phyloP scores from a whole-genome alignment of 2,113 vertebrate genomes.

The Tympanuchus pallidicinctus region DNA sequence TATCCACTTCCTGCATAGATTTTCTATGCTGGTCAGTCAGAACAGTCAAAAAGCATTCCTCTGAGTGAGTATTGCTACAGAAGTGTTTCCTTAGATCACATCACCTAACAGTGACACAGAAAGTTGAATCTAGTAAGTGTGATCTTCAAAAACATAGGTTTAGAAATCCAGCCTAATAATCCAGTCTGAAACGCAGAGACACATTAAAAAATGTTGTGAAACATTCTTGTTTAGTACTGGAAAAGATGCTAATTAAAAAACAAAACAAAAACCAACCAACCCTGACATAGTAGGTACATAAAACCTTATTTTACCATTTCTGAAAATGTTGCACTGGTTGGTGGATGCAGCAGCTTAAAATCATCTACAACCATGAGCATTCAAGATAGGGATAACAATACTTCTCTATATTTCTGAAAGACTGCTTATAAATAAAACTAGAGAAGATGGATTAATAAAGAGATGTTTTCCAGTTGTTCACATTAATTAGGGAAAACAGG shows the following conservation, averaged over 20 bases:
- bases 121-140: not conserved
- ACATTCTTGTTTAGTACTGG: not conserved
- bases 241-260: not conserved
- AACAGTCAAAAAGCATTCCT: not conserved
- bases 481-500: not conserved
- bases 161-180: not conserved
- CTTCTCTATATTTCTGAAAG: not conserved
- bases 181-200: not conserved
- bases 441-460: not conserved
- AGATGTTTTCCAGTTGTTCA: not conserved
- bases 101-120: not conserved
- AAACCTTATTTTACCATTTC: not conserved
- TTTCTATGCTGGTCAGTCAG: not conserved
- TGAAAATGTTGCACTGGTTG: not conserved
- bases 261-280: too few species aligned
- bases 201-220: not conserved
- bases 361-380: not conserved
- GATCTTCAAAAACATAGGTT: not conserved
- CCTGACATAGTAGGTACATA: not conserved
- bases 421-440: not conserved
- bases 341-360: not conserved
- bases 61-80: not conserved
- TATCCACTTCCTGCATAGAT: not conserved
- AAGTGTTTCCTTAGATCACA: not conserved
- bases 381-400: not conserved